Percentiles rank a stretch among this genome's conserved stretches.
These are phyloP conservation scores for Perdita meconis DNA, from an alignment of 2,888 invertebrate species.

Conservation along the genomic window DNA sequence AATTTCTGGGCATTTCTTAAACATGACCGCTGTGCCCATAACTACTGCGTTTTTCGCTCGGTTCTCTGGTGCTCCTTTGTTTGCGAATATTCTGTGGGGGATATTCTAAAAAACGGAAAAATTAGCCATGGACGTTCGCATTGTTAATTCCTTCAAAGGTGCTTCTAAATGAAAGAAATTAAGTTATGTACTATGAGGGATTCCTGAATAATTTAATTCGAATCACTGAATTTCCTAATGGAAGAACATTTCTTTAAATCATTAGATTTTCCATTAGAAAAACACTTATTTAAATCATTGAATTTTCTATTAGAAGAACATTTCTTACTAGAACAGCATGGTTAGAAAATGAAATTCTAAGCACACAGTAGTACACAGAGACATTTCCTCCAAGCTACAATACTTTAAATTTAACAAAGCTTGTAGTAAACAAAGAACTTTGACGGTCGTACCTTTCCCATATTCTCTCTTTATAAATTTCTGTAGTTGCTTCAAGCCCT, in stretches of 20 bases:
- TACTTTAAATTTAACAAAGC: not conserved
- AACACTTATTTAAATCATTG: not conserved
- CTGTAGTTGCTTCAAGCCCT: too few species aligned
- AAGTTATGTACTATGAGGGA: not conserved
- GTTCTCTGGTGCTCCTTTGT: too few species aligned
- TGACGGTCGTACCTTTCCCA: too few species aligned
- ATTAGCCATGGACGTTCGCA: not conserved
- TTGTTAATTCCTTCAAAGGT: not conserved
- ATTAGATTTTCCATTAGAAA: not conserved
- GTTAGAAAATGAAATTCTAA: not conserved
- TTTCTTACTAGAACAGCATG: not conserved
- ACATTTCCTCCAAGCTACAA: not conserved
- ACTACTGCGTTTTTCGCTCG: too few species aligned
- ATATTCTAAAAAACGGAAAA: not conserved
- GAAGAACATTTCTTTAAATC: not conserved
- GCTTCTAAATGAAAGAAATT: not conserved
- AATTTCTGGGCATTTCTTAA: too few species aligned
- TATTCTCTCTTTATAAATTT: too few species aligned
- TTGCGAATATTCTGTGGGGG: not conserved
- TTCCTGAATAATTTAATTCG: not conserved
- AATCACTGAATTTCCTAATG: not conserved
- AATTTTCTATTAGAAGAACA: not conserved
- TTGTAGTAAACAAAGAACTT: too few species aligned
- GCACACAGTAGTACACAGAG: not conserved
- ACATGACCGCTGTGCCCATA: too few species aligned